A percentile compares a stretch with the other conserved stretches of the same genome.
Evolutionary conservation across 2,888 invertebrate genomes (phyloP).

Genomic region (Meghimatium bilineatum): DNA sequence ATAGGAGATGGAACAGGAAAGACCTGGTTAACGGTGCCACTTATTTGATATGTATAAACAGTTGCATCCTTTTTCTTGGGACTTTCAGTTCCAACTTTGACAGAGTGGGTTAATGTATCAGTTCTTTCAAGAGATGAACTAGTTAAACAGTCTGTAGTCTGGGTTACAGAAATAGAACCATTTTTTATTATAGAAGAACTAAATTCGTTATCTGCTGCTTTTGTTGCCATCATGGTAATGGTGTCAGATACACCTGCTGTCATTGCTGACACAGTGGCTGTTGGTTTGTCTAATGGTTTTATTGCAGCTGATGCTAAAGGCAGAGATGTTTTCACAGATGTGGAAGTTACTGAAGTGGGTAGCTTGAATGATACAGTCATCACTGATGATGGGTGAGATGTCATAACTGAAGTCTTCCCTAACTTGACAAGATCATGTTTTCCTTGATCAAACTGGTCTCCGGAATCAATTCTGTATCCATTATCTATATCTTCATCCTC

Average conservation of each 20-base stretch:
- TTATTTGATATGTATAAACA: slow-evolving; percentile 35
- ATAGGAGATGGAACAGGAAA: slow-evolving; percentile 8
- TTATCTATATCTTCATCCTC: background rate
- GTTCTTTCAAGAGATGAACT: background rate
- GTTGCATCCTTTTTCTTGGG: slow-evolving; percentile 34
- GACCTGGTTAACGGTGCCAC: slow-evolving; percentile 25
- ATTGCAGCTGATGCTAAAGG: slow-evolving; percentile 9
- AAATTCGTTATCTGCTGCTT: slow-evolving; percentile 4
- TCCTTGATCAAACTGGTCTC: slow-evolving; percentile 10
- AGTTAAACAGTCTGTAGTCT: slow-evolving; percentile 18
- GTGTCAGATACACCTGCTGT: slow-evolving; percentile 40
- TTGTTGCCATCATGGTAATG: slow-evolving; percentile 32
- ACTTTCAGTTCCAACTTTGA: slow-evolving; percentile 18
- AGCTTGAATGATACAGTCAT: slow-evolving; percentile 11
- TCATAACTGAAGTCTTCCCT: slow-evolving; percentile 8
- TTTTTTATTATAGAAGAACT: background rate
- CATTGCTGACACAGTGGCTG: slow-evolving; percentile 49
- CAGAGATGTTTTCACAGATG: slow-evolving; percentile 27
- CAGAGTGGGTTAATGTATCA: slow-evolving; percentile 10
- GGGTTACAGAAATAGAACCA: slow-evolving; percentile 10
- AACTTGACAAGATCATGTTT: slow-evolving; percentile 12
- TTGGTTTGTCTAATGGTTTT: slow-evolving; percentile 41
- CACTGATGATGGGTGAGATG: background rate
- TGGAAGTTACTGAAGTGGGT: slow-evolving; percentile 1
- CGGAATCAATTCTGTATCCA: background rate